These are phyloP conservation scores for Drosophila burlai DNA, from an alignment of 1,140 invertebrate genomes.

Conservation along the genomic window DNA sequence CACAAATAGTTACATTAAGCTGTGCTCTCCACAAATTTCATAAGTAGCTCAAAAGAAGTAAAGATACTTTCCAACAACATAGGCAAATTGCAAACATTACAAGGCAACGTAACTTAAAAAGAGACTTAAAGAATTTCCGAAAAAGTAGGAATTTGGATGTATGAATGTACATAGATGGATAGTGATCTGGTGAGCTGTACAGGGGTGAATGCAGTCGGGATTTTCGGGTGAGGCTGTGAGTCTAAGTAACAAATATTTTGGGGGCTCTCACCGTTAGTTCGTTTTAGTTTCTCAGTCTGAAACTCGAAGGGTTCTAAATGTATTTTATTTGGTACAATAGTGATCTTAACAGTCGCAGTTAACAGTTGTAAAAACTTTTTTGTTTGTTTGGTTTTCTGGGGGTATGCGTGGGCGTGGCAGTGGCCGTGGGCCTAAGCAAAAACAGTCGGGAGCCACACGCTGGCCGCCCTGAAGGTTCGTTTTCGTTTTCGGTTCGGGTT, in stretches of 20 bases:
- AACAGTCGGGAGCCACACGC: slow-evolving; percentile 54
- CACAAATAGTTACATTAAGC: slow-evolving; percentile 50
- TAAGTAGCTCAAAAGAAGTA: slow-evolving; percentile 27
- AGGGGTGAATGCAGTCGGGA: slow-evolving; percentile 17
- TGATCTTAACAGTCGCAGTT: slow-evolving; percentile 56
- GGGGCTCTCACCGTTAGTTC: slow-evolving; percentile 72
- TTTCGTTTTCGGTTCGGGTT: slow-evolving; percentile 4
- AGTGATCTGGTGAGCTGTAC: slow-evolving; percentile 40
- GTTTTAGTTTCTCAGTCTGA: slow-evolving; percentile 47
- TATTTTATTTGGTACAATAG: slow-evolving; percentile 57
- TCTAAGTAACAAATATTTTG: slow-evolving; percentile 31
- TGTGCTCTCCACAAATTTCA: slow-evolving; percentile 42
- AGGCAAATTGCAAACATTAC: slow-evolving; percentile 60
- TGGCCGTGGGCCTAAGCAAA: slow-evolving; percentile 62
- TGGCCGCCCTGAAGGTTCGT: slow-evolving; percentile 33
- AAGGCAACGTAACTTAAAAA: slow-evolving; percentile 37
- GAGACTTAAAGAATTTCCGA: slow-evolving; percentile 8
- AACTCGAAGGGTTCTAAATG: slow-evolving; percentile 62
- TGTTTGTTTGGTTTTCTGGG: slow-evolving; percentile 14
- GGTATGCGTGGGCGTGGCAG: slow-evolving; percentile 41
- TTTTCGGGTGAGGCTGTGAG: slow-evolving; percentile 21
- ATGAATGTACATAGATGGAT: background rate
- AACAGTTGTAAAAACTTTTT: slow-evolving; percentile 65
- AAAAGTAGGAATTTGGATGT: slow-evolving; percentile 1
- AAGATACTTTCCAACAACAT: slow-evolving; percentile 43